Conservation (phyloP, 2,888 invertebrate genomes). For the Drosophila dives region DNA sequence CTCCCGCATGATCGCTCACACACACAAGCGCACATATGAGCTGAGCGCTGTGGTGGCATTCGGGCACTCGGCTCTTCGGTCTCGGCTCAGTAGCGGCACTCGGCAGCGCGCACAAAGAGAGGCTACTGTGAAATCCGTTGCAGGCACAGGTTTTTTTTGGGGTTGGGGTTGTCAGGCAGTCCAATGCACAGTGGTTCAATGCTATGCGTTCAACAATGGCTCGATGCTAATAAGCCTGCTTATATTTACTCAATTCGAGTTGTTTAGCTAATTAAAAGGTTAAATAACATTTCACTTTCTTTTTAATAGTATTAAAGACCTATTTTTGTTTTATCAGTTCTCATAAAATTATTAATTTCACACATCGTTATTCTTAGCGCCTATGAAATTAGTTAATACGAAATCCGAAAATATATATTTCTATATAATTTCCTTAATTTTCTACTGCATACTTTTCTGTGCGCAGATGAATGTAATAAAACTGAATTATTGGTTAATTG, state of each 20-base stretch:
- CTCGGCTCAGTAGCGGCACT: slow-evolving; percentile 69
- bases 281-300: slow-evolving; percentile 22
- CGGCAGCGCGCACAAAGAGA: slow-evolving; percentile 75
- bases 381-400: not conserved
- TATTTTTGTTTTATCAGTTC: not conserved
- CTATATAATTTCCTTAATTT: not conserved
- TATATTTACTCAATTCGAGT: not conserved
- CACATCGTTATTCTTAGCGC: not conserved
- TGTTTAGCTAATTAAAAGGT: slow-evolving; percentile 14
- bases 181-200: slow-evolving; percentile 53
- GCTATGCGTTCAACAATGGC: not conserved
- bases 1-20: slow-evolving; percentile 72
- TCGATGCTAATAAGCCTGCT: not conserved
- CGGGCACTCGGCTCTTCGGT: slow-evolving; percentile 53
- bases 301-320: not conserved
- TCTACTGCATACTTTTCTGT: slow-evolving; percentile 47
- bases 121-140: slow-evolving; percentile 76
- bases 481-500: too few species aligned
- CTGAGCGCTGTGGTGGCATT: slow-evolving; percentile 41
- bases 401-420: not conserved
- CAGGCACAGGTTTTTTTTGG: slow-evolving; percentile 46
- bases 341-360: not conserved
- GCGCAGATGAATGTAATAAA: not conserved
- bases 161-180: slow-evolving; percentile 59
- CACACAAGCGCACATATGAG: slow-evolving; percentile 27